phyloP scores from a whole-genome alignment of 2,113 vertebrate genomes.

The Stercorarius parasiticus region DNA sequence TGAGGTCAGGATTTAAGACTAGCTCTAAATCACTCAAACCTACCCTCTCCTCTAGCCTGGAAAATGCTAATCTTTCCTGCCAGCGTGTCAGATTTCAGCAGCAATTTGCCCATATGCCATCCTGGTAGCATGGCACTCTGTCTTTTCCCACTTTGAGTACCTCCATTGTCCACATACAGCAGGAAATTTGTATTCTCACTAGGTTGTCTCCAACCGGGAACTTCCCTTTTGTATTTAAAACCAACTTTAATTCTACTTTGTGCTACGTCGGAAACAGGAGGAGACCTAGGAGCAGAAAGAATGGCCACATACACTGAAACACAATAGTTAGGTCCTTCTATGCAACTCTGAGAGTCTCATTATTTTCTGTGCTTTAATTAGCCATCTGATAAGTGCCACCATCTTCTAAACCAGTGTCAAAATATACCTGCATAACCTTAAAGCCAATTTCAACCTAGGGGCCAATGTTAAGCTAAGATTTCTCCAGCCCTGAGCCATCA shows the following conservation, averaged over 20 bases:
- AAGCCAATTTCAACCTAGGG: neutral
- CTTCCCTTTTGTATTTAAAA: neutral
- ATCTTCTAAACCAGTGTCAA: neutral
- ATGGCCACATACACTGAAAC: neutral
- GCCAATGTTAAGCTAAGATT: neutral
- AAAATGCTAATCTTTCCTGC: neutral
- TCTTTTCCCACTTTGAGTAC: neutral
- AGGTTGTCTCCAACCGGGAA: neutral
- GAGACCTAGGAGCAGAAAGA: neutral
- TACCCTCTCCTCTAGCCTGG: neutral
- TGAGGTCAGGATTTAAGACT: neutral
- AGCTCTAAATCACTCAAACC: neutral
- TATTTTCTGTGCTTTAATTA: neutral
- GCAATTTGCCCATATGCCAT: neutral
- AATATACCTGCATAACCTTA: neutral
- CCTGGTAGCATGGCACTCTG: neutral
- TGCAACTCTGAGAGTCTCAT: neutral
- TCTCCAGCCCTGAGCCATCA: neutral
- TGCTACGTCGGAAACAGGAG: neutral
- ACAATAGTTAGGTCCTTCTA: neutral
- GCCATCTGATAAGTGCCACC: neutral
- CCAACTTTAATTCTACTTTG: neutral
- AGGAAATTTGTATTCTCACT: neutral
- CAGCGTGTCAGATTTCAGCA: neutral
- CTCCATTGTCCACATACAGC: neutral